Evolutionary conservation across 2,797 vertebrate genomes (phyloP), one percentile per base, ranked within the genome.

Genomic region (Hapalemur alaotrensis): DNA sequence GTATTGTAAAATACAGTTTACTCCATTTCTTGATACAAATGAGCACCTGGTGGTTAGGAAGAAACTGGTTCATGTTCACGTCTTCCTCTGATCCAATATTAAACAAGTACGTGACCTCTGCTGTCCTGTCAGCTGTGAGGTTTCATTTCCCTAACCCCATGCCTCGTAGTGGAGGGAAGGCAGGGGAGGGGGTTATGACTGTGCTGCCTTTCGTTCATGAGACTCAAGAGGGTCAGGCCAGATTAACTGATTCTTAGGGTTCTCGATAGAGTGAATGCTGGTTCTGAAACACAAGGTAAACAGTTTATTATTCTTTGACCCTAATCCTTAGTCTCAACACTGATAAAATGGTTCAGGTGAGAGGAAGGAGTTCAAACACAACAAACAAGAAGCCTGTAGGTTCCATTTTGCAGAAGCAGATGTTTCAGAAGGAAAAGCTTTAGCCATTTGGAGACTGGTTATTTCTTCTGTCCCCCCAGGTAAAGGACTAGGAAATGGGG

Each of bases 211-310:
- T 67, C 79, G 35, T 96, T 87, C 30, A 22, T 46, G 46, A 92
- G 63, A 87, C 63, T 81, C 28, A 25, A 46, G 54, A 75, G 38
- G n/a, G 32, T 86, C 65, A 12, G 65, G 41, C 54, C 80, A 72
- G 82, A 46, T 61, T 23, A 41, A 48, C 23, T 50, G 38, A 41
- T 79, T 65, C 70, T 41, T 25, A 41, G 80, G 5, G n/a, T 63
- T 93, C 87, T 85, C 35, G 0, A 5, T 6, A 30, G 76, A 72
- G 4, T 17, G 7, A 75, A 43, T 4, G 12, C 35, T 69, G 8
- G 43, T 79, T 97, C 73, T 75, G 63, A 95, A 95, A 75, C 63
- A 87, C 52, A 78, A 76, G 18, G 35, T 32, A 73, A 80, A 3
- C 17, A n/a, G 41, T 43, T 76, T 48, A 61, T 91, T 80, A 70